phyloP scores from a whole-genome alignment of 2,113 vertebrate genomes.

The Cinclus cinclus region DNA sequence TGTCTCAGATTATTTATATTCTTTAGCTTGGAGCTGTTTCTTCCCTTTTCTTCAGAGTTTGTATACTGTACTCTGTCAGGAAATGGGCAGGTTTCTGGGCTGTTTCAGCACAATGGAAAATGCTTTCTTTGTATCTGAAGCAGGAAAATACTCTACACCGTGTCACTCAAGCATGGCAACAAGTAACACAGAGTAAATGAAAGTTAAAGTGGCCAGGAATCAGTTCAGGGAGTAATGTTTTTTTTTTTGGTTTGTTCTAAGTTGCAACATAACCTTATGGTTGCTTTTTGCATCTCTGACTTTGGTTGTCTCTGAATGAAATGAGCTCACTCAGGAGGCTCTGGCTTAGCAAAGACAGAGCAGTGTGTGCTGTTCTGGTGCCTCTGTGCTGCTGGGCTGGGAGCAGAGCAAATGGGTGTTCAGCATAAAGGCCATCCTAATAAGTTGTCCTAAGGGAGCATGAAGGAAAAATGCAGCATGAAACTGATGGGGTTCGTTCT shows the following conservation, averaged over 20 bases:
- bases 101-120: neutral
- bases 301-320: neutral
- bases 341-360: neutral
- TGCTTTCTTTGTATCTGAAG: neutral
- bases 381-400: neutral
- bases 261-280: neutral
- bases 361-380: neutral
- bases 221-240: neutral
- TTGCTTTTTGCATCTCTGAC: neutral
- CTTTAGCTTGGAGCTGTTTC: conserved; percentile 7
- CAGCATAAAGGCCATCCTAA: neutral
- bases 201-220: neutral
- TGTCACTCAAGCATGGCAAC: neutral
- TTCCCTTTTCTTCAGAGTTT: conserved; percentile 33
- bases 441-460: neutral
- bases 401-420: neutral
- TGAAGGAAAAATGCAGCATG: neutral
- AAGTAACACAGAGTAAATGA: neutral
- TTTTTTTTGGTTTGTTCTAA: neutral
- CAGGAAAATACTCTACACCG: neutral
- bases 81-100: neutral
- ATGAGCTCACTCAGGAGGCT: neutral
- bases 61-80: conserved; percentile 7
- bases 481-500: neutral
- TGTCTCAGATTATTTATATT: neutral